These are phyloP conservation scores for Sinopyrophorus schimmeli DNA, from an alignment of 2,888 invertebrate genomes.

Conservation along the genomic window DNA sequence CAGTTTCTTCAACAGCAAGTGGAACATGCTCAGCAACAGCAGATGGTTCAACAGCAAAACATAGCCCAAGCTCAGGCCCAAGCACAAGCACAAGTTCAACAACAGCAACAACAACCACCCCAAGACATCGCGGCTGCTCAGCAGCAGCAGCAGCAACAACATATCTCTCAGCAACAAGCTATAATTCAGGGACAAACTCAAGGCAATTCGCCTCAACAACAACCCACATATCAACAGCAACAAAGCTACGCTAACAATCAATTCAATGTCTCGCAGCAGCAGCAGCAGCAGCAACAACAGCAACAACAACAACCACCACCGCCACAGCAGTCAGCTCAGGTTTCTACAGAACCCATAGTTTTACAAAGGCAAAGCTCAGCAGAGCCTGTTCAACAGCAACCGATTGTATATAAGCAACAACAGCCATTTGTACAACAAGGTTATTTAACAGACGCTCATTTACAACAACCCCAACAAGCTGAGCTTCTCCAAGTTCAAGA, in stretches of 20 bases:
- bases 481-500: slow-evolving; percentile 43
- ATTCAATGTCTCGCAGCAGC: slow-evolving; percentile 31
- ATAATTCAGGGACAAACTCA: slow-evolving; percentile 16
- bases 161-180: slow-evolving; percentile 8
- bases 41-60: slow-evolving; percentile 32
- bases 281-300: slow-evolving; percentile 32
- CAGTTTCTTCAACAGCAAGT: slow-evolving; percentile 62
- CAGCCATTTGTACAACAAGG: slow-evolving; percentile 46
- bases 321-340: slow-evolving; percentile 27
- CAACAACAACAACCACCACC: slow-evolving; percentile 26
- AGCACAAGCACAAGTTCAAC: slow-evolving; percentile 7
- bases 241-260: slow-evolving; percentile 17
- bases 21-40: slow-evolving; percentile 56
- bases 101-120: slow-evolving; percentile 32
- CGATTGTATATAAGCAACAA: slow-evolving; percentile 48
- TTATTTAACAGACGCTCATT: slow-evolving; percentile 15
- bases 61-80: slow-evolving; percentile 24
- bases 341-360: slow-evolving; percentile 53
- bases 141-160: slow-evolving; percentile 32
- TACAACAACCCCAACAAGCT: slow-evolving; percentile 49
- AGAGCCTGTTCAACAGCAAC: slow-evolving; percentile 41
- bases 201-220: slow-evolving; percentile 14
- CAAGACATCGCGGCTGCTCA: too few relatives aligned
- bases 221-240: slow-evolving; percentile 18
- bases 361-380: slow-evolving; percentile 36